Percentiles rank a stretch among this genome's conserved stretches.
Conservation (phyloP, 92 coral and sea anemone genomes). For the Phenganax subtilis region DNA sequence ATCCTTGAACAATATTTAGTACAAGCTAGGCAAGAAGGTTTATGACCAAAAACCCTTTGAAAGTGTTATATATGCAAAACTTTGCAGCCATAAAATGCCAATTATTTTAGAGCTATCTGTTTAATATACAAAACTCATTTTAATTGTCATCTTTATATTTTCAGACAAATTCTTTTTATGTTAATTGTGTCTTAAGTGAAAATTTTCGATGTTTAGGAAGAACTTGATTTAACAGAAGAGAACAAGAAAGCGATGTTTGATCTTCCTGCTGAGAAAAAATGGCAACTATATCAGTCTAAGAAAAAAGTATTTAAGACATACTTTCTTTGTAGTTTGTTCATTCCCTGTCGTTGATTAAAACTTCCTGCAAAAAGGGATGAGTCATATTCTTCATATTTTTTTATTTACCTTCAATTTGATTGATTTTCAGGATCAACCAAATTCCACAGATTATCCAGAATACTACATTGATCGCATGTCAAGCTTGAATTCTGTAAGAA, state of each 20-base stretch:
- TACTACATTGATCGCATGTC: conserved; percentile 88
- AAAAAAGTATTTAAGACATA: conserved; percentile 65
- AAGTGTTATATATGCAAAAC: too few species aligned
- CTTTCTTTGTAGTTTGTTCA: not conserved
- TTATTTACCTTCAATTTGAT: not conserved
- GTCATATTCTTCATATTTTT: not conserved
- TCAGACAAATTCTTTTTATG: not conserved
- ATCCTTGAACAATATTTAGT: too few species aligned
- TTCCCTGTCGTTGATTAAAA: not conserved
- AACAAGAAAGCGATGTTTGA: conserved; percentile 97
- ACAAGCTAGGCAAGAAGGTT: not conserved
- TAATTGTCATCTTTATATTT: too few species aligned
- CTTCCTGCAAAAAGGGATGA: not conserved
- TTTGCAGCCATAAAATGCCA: too few species aligned
- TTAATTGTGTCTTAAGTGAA: not conserved
- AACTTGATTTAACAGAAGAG: conserved; percentile 91
- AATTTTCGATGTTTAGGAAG: conserved; percentile 67
- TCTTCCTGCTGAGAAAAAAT: conserved; percentile 93
- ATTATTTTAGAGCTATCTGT: too few species aligned
- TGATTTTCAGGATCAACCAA: conserved; percentile 79
- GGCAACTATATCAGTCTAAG: conserved; percentile 96
- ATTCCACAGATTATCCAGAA: conserved; percentile 95
- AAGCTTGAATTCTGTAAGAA: conserved; percentile 73
- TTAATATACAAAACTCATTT: too few species aligned
- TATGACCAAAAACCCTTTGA: not conserved